Conservation (phyloP, 2,888 invertebrate genomes). For the Cheilosia vulpina region DNA sequence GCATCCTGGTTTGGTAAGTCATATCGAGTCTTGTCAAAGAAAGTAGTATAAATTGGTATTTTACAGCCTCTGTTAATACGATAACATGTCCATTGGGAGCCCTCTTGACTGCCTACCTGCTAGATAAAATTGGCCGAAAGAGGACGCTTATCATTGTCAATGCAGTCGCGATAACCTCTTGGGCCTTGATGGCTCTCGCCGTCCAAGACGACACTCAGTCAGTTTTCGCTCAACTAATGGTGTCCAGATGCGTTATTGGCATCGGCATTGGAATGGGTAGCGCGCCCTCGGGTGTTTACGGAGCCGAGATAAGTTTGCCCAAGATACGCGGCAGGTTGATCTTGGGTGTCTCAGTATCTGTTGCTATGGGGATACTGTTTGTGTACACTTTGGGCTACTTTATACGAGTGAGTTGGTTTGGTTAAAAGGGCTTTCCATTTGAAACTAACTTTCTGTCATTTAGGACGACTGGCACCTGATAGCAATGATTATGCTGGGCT, state of each 20-base stretch:
- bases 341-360: slow-evolving; percentile 86
- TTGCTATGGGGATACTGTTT: slow-evolving; percentile 87
- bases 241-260: slow-evolving; percentile 81
- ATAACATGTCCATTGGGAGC: slow-evolving; percentile 82
- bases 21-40: too few species aligned
- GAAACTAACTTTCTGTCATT: neutral
- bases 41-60: neutral
- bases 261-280: slow-evolving; percentile 81
- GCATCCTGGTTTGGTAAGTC: slow-evolving; percentile 82
- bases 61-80: slow-evolving; percentile 81
- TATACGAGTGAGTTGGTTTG: slow-evolving; percentile 77
- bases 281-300: slow-evolving; percentile 82
- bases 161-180: slow-evolving; percentile 79
- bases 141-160: slow-evolving; percentile 80
- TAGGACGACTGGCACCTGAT: slow-evolving; percentile 82
- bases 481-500: slow-evolving; percentile 80
- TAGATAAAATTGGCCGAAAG: slow-evolving; percentile 82
- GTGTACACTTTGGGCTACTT: slow-evolving; percentile 87
- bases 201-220: slow-evolving; percentile 76
- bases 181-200: slow-evolving; percentile 81
- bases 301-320: slow-evolving; percentile 84
- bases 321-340: slow-evolving; percentile 87
- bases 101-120: slow-evolving; percentile 79
- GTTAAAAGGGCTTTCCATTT: neutral
- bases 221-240: slow-evolving; percentile 80